Evolutionary conservation across 2,797 vertebrate species (phyloP), one percentile per base, ranked within the genome.

Genomic region (Pantherophis alleghaniensis): DNA sequence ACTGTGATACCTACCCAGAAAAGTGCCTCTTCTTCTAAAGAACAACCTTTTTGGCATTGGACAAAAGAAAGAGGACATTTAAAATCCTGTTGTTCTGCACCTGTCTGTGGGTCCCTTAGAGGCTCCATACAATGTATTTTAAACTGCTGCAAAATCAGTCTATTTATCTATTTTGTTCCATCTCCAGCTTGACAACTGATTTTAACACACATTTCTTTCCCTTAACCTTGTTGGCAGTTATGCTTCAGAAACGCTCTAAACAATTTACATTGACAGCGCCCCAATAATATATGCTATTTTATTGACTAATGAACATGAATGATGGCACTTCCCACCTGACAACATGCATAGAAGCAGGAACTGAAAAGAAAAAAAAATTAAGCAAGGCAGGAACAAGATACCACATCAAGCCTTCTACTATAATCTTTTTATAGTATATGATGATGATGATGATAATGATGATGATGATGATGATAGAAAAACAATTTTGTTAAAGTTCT

Each of bases 201-300:
- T 92, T 92, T 86, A 92, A 47, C 18, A 28, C 47, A 92, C 9
- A 26, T 87, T 92, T 56, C 37, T n/a, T 83, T 53, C n/a, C n/a
- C 13, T 83, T 66, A 79, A 42, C 32, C 24, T 26, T 66, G 86
- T 86, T 60, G 86, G n/a, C 88, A 90, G 59, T 83, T 83, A 24
- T 47, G 74, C 63, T 90, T 86, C 14, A 56, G 74, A 90, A 60
- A 55, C 59, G 22, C n/a, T 22, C 74, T 60, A n/a, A 55, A 37
- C 59, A 63, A 66, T 18, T 53, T 90, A 9, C 88, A 90, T 9
- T 92, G 74, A 63, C 47, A 56, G 86, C 11, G 12, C 22, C 88
- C 60, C 59, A 56, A 26, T 22, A 66, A 79, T 55, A 53, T 42
- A 13, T 66, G 24, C 59, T 28, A 37, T 63, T 92, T 7, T 47